Evolutionary conservation across 2,888 invertebrate genomes (phyloP), one percentile per base, ranked within the genome.

Genomic region (Lomographa bimaculata): DNA sequence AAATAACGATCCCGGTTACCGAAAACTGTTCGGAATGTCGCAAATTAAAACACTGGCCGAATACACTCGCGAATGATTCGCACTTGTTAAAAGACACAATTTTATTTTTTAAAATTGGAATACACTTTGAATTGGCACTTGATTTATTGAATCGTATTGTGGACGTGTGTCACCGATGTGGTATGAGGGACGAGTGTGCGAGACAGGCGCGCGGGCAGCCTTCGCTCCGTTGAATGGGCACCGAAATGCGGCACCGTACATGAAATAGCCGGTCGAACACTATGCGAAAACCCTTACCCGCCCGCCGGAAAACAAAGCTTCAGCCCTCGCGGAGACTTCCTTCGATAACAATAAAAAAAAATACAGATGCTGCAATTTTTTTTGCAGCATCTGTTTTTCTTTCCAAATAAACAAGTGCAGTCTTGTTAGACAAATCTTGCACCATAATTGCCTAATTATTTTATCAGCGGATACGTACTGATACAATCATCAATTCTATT

Each of bases 241-340:
- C 89, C 89, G 66, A 89, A 89, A 86, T 81, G 84, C 82, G 78
- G 83, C 79, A 79, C 85, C 70, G 81, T 81, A 85, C 78, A 82
- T 89, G 76, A 89, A 89, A 87, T 89, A 89, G 84, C 78, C 83
- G 75, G 77, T 77, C 81, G 79, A 83, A 79, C 71, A 75, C 77
- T 83, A 83, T 73, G 89, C 87, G 85, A 87, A 89, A 89, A 82
- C 87, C 86, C 82, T 85, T 80, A 73, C 79, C 75, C 73, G 70
- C 71, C 74, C 69, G 71, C 57, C 67, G 73, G 73, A 78, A 74
- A 75, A 68, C 73, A 73, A 51, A 74, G 71, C 75, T 71, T 51
- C 64, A 71, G 71, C 76, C 74, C 71, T 64, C 57, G 9, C 52
- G 69, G 80, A 82, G 78, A 74, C 75, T 71, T 70, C 77, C 59